Percentiles rank a stretch among this genome's conserved stretches.
Evolutionary conservation across 1,140 invertebrate genomes (phyloP).

Genomic region (Drosophila rufa): DNA sequence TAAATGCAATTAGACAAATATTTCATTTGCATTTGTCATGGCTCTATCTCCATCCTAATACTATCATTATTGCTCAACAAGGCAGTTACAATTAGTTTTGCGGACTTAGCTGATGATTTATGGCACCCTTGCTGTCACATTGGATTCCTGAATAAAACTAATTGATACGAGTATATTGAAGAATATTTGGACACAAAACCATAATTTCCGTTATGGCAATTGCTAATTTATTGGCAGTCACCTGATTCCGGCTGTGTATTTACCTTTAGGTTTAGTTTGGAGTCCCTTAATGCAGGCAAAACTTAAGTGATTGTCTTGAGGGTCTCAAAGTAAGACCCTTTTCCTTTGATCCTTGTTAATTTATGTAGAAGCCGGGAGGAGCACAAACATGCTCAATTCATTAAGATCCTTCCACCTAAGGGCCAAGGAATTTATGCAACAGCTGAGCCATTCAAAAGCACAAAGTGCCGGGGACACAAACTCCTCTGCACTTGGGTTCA

Average conservation of each 20-base stretch:
- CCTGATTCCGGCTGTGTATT: constrained; percentile 1
- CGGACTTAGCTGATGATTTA: constrained; percentile 29
- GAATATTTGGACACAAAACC: constrained; percentile 6
- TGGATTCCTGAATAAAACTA: constrained; percentile 30
- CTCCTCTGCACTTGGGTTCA: constrained; percentile 23
- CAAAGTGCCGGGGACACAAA: constrained; percentile 8
- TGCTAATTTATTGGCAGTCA: constrained; percentile 2
- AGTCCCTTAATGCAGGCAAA: not conserved
- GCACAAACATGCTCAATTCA: constrained; percentile 25
- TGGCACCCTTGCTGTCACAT: constrained; percentile 9
- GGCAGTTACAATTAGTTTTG: constrained; percentile 25
- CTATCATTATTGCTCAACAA: constrained; percentile 18
- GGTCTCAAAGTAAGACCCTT: not conserved
- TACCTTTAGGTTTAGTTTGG: too few species aligned
- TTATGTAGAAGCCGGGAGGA: constrained; percentile 7
- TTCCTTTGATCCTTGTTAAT: constrained; percentile 23
- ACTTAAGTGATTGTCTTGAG: not conserved
- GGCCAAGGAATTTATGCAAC: constrained; percentile 34
- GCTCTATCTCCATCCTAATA: constrained; percentile 1
- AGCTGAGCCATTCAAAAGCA: constrained; percentile 29
- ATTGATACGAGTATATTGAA: constrained; percentile 27
- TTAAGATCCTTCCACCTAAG: constrained; percentile 17
- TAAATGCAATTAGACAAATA: constrained; percentile 27
- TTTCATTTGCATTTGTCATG: constrained; percentile 16
- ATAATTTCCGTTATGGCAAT: constrained; percentile 25